Percentiles rank a stretch among this genome's conserved stretches.
These are phyloP conservation scores for Ctenodactylus gundi DNA, from an alignment of 2,113 vertebrate species.

Conservation along the genomic window DNA sequence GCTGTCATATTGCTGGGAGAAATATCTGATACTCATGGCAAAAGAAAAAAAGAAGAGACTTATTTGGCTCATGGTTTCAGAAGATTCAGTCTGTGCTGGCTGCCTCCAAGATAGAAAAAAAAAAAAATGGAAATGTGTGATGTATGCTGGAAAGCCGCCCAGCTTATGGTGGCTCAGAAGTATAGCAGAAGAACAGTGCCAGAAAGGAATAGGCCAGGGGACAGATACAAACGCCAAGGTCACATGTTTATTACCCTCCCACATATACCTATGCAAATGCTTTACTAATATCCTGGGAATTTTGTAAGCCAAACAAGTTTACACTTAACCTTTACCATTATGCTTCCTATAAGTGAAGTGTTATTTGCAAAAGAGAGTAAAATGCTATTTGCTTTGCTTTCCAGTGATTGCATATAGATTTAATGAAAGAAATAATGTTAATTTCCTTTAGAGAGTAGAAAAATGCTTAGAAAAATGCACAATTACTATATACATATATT, in stretches of 20 bases:
- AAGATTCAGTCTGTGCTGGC: not conserved
- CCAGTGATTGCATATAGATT: not conserved
- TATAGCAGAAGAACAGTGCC: not conserved
- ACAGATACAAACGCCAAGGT: not conserved
- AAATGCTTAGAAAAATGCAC: not conserved
- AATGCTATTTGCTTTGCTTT: not conserved
- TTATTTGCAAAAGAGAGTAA: constrained; percentile 18
- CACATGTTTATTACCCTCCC: not conserved
- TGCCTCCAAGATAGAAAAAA: not conserved
- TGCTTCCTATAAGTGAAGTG: not conserved
- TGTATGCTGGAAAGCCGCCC: not conserved
- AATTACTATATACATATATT: not conserved
- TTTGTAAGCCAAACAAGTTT: not conserved
- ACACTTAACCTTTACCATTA: not conserved
- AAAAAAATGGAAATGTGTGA: no score
- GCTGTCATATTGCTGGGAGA: not conserved
- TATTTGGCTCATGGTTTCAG: not conserved
- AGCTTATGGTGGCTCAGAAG: not conserved
- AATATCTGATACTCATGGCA: not conserved
- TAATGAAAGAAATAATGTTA: not conserved
- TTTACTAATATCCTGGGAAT: not conserved
- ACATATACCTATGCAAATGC: not conserved
- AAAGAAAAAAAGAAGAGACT: not conserved
- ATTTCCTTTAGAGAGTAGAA: constrained; percentile 3
- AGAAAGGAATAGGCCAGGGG: not conserved